Base-by-base conservation (phyloP, 53 echinoderm and acorn worm genomes). In the Hippasteria phrygiana region DNA sequence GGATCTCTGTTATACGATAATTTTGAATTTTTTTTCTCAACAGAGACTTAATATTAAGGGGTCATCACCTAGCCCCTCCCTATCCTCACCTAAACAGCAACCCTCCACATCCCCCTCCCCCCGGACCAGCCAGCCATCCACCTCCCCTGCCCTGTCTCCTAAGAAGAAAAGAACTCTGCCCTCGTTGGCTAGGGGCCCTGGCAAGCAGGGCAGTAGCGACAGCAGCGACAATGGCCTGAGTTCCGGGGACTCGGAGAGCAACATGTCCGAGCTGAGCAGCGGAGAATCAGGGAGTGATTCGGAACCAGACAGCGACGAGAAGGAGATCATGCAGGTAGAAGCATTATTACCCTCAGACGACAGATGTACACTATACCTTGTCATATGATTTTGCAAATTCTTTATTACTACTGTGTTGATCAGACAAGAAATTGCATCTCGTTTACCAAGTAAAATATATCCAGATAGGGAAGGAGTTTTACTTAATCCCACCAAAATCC, bases 291-390 rank as follows among this genome's bases (percentile, higher is more conserved):
- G 47, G 31, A 93, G 91, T 46, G 90, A 95, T 41, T 93, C 95
- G 5, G 97, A 97, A 39, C 91, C 95, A 0, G 96, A 99, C 47
- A 94, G 94, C 38, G 95, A 95, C 76, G 99, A 99, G 43, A 92
- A 95, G 73, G 95, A 95, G 76, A 76, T 97, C 51, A 93, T 93
- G 74, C 90, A 94, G 97, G 97, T 93, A 79, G 36, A 67, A 8
- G 4, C 59, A 59, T 8, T 26, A n/a, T n/a, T n/a, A n/a, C n/a
- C n/a, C n/a, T n/a, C n/a, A n/a, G n/a, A n/a, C n/a, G n/a, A n/a
- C n/a, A n/a, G n/a, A n/a, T n/a, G n/a, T n/a, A n/a, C n/a, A n/a
- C n/a, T n/a, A n/a, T n/a, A n/a, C n/a, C n/a, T n/a, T n/a, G n/a
- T n/a, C n/a, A n/a, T n/a, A n/a, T n/a, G n/a, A n/a, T n/a, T n/a